Conservation (phyloP, 1,140 invertebrate genomes). For the Diorhabda elongata region DNA sequence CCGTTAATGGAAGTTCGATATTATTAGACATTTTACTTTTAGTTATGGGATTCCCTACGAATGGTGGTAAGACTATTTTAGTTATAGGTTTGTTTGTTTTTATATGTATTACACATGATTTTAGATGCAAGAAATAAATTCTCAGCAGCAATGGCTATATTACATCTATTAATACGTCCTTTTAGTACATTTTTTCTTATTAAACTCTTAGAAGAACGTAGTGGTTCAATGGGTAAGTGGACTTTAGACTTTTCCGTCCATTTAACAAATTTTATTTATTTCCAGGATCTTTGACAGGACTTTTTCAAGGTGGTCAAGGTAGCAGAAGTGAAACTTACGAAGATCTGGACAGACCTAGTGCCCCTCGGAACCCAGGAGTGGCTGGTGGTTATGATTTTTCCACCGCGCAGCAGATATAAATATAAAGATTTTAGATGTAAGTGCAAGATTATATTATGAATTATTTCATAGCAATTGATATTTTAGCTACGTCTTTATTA, state of each 20-base stretch:
- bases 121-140: conserved; percentile 25
- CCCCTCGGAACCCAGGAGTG: conserved; percentile 14
- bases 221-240: conserved; percentile 22
- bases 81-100: not conserved
- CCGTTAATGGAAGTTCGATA: conserved; percentile 22
- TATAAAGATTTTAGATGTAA: not conserved
- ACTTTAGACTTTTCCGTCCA: not conserved
- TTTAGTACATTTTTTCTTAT: conserved; percentile 21
- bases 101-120: not conserved
- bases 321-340: conserved; percentile 24
- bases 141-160: conserved; percentile 26
- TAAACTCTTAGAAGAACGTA: conserved; percentile 26
- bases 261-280: not conserved
- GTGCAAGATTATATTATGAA: too few species aligned
- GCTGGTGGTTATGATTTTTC: conserved; percentile 25
- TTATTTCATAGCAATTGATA: too few species aligned
- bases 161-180: conserved; percentile 25
- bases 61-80: conserved; percentile 14
- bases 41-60: conserved; percentile 24
- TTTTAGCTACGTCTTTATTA: too few species aligned
- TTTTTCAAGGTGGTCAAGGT: not conserved
- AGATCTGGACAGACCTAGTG: conserved; percentile 20
- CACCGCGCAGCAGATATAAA: conserved; percentile 24
- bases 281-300: conserved; percentile 23
- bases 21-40: conserved; percentile 26